These are phyloP conservation scores for Sciurus niger DNA, from an alignment of 2,113 vertebrate species.

Conservation along the genomic window DNA sequence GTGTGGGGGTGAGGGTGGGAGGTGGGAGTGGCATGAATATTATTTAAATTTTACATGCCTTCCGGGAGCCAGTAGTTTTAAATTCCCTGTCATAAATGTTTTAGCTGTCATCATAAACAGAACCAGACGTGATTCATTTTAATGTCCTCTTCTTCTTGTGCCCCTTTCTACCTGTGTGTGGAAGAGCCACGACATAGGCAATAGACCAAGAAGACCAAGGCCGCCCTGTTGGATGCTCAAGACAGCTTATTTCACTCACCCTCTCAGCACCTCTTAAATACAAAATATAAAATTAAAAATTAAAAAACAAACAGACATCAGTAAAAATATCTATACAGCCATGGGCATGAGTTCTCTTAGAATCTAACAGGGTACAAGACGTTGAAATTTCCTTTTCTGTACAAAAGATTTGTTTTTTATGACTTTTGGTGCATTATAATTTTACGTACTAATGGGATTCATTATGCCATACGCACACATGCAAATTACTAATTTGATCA, in stretches of 20 bases:
- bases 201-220: not conserved
- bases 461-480: no score
- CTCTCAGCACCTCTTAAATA: not conserved
- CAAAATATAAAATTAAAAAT: not conserved
- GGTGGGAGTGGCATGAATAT: no score
- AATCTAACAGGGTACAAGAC: not conserved
- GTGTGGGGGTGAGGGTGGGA: not conserved
- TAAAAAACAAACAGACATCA: not conserved
- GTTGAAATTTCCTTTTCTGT: not conserved
- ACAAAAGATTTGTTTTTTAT: not conserved
- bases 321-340: not conserved
- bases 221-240: not conserved
- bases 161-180: not conserved
- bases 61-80: not conserved
- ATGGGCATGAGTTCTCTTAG: not conserved
- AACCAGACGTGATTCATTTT: not conserved
- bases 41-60: conserved; percentile 44
- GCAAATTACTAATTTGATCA: no score
- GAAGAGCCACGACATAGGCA: not conserved
- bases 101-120: not conserved
- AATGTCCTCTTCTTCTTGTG: not conserved
- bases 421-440: no score
- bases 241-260: not conserved
- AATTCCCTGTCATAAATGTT: not conserved
- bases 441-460: no score